Conservation (phyloP, 2,797 vertebrate genomes). For the Falco novaeseelandiae region DNA sequence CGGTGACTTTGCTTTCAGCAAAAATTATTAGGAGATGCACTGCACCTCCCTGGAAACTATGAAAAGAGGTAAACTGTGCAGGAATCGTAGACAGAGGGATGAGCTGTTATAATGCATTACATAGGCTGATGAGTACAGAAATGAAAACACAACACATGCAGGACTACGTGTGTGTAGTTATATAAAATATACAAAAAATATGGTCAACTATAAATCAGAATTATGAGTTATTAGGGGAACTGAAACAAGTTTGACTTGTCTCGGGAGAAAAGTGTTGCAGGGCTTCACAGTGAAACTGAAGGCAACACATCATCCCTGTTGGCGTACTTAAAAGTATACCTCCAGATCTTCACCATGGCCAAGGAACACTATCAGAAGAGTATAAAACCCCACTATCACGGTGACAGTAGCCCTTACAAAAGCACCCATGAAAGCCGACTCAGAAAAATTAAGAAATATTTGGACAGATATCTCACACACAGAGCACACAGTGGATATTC, state of each 20-base stretch:
- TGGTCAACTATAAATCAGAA: not conserved
- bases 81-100: fast-evolving
- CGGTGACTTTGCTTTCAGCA: not conserved
- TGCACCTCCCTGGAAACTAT: not conserved
- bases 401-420: not conserved
- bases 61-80: not conserved
- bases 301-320: not conserved
- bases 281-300: not conserved
- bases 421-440: not conserved
- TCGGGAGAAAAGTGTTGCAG: not conserved
- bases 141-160: not conserved
- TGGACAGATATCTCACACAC: not conserved
- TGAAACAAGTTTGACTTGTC: not conserved
- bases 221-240: not conserved
- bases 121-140: not conserved
- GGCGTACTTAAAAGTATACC: not conserved
- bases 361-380: not conserved
- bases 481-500: fast-evolving
- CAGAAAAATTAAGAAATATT: not conserved
- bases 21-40: not conserved
- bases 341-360: not conserved
- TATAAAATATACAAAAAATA: not conserved
- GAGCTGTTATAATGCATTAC: not conserved
- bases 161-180: not conserved
- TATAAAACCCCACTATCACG: not conserved